Evolutionary conservation across 1,140 invertebrate genomes (phyloP).

Genomic region (Chlorops oryzae): DNA sequence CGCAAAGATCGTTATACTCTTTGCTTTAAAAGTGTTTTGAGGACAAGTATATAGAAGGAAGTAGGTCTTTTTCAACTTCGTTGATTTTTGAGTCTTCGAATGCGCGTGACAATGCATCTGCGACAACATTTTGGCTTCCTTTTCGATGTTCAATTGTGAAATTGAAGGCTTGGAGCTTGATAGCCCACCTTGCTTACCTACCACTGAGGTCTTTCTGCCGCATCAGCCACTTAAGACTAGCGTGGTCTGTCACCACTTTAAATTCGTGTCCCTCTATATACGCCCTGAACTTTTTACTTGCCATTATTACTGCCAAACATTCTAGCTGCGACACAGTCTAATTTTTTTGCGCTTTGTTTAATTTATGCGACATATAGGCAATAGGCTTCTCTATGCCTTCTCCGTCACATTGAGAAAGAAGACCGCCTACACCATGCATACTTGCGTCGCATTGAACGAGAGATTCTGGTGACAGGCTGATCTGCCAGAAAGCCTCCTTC

Average conservation of each 20-base stretch:
- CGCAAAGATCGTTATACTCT: constrained; percentile 9
- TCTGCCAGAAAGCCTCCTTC: too few relatives aligned
- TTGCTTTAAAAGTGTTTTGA: constrained; percentile 2
- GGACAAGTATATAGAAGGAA: constrained; percentile 4
- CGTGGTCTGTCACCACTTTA: constrained; percentile 16
- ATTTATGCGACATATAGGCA: constrained; percentile 22
- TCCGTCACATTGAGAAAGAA: constrained; percentile 11
- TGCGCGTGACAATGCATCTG: constrained; percentile 1
- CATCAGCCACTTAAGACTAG: constrained; percentile 18
- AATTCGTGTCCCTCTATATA: constrained; percentile 19
- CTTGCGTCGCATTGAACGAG: constrained; percentile 22
- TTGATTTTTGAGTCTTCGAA: neutral
- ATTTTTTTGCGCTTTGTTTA: constrained; percentile 23
- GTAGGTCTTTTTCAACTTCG: constrained; percentile 6
- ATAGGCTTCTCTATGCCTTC: constrained; percentile 19
- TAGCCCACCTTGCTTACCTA: constrained; percentile 10
- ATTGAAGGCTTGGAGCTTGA: constrained; percentile 8
- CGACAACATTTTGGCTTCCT: too few relatives aligned
- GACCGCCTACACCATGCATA: constrained; percentile 11
- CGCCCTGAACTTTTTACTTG: constrained; percentile 1
- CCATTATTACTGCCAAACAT: constrained; percentile 18
- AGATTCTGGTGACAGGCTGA: too few relatives aligned
- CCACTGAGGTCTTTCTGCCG: constrained; percentile 17
- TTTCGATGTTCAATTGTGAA: constrained; percentile 10
- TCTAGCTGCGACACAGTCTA: constrained; percentile 22